Evolutionary conservation across 2,113 vertebrate species (phyloP).

Genomic region (Ameiurus melas): DNA sequence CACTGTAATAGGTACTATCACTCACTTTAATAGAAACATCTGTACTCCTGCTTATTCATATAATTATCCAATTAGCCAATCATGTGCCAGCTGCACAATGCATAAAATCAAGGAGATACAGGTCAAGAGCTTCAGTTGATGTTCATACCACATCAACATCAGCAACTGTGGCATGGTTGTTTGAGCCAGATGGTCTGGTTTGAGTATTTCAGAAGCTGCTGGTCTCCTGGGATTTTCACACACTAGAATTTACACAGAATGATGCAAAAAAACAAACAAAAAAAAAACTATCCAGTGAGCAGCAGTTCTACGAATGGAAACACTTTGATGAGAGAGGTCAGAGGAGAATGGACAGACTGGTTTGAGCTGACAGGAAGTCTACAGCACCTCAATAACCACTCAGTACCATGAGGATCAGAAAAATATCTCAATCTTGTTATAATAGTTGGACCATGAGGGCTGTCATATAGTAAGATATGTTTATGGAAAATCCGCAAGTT

Average conservation of each 20-base stretch:
- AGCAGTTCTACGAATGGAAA: too few relatives aligned
- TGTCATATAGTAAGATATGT: neutral
- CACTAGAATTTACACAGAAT: neutral
- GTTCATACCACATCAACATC: neutral
- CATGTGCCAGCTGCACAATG: neutral
- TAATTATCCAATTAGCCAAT: neutral
- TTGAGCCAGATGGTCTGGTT: neutral
- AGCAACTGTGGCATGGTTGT: neutral
- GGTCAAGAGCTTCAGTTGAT: neutral
- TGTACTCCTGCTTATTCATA: neutral
- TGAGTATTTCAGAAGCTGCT: neutral
- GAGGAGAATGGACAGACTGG: neutral
- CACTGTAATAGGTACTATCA: neutral
- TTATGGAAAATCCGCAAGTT: neutral
- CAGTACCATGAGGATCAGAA: neutral
- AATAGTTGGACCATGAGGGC: neutral
- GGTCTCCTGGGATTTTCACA: neutral
- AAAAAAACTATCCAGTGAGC: neutral
- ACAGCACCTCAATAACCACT: neutral
- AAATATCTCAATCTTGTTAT: neutral
- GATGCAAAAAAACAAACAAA: neutral
- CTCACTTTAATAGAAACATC: neutral
- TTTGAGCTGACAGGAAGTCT: neutral
- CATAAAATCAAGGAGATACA: neutral
- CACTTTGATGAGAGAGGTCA: neutral